Evolutionary conservation across 1,140 invertebrate genomes (phyloP).

Genomic region (Orussus abietinus): DNA sequence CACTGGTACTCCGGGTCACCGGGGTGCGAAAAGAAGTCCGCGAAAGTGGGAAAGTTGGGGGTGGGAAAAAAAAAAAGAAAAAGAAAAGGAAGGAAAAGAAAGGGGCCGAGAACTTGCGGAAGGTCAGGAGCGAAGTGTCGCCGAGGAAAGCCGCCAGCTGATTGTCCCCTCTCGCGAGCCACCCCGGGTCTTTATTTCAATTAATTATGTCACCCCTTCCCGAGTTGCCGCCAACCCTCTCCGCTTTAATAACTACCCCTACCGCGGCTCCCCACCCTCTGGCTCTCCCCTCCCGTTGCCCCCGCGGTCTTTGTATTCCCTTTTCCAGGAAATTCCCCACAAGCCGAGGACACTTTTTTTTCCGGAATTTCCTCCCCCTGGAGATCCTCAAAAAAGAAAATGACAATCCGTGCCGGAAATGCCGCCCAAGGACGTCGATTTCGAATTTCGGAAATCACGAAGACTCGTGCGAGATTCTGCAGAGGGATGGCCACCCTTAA

Average conservation of each 20-base stretch:
- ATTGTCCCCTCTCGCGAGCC: constrained; percentile 27
- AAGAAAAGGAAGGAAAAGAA: constrained; percentile 14
- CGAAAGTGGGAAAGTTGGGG: neutral
- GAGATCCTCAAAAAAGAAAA: too few species aligned
- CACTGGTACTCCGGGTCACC: too few species aligned
- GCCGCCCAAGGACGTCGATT: too few species aligned
- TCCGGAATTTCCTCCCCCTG: neutral
- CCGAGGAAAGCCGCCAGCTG: constrained; percentile 28
- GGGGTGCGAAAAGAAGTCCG: too few species aligned
- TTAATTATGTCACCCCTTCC: constrained; percentile 32
- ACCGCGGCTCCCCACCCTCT: constrained; percentile 15
- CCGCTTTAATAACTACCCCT: constrained; percentile 26
- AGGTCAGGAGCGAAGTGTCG: constrained; percentile 16
- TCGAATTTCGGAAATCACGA: too few species aligned
- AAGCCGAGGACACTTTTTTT: constrained; percentile 6
- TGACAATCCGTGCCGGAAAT: too few species aligned
- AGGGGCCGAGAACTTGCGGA: constrained; percentile 10
- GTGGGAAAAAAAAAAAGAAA: constrained; percentile 13
- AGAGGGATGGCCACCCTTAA: too few species aligned
- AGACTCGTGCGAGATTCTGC: too few species aligned
- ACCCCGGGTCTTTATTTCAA: constrained; percentile 21
- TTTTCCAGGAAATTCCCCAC: too few species aligned
- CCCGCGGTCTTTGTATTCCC: too few species aligned
- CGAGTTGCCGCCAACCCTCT: constrained; percentile 18
- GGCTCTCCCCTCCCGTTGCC: constrained; percentile 4